Base-by-base conservation (phyloP, 2,888 invertebrate genomes). In the Sinelater perroti region DNA sequence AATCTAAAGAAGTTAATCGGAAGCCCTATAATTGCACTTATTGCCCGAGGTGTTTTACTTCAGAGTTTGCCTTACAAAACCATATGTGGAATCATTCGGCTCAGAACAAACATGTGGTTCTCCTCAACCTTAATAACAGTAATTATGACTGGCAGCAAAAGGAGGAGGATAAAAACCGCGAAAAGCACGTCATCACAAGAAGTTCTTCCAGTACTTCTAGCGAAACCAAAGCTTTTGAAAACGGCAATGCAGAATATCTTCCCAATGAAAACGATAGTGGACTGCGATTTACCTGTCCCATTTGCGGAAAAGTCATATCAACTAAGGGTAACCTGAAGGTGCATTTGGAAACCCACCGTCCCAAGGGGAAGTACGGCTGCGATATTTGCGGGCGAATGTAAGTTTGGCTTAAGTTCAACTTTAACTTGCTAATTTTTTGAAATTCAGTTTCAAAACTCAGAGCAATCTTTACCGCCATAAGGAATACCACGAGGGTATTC, bases 311-410 rank as follows among this genome's bases (percentile, higher is more conserved):
- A 72, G 77, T 76, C 35, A 87, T 87, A 72, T 82, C 84, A 20
- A 83, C 82, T 8, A 87, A 86, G 75, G 81, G 81, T 62, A 85
- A 86, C 71, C 77, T 88, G 36, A 83, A 87, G 71, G 79, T 82
- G 44, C 88, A 88, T 75, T 74, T 87, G 60, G 87, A 87, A 72
- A 81, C 82, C 17, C 88, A 86, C 72, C 80, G 83, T 69, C 82
- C 82, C 56, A 83, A 81, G 71, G 86, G 86, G 61, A 81, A 84
- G 72, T 87, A 87, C 69, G 83, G 79, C 42, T 85, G 85, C 69
- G 84, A 85, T 70, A 80, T 86, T 64, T 88, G 88, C 76, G 86
- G 86, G 60, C 79, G 88, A 79, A 81, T 84, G 88, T 88, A 76
- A 83, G 86, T 82, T 6, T 24, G 42, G 13, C 31, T 11, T 35